Conservation (phyloP, 2,888 invertebrate species). For the Trichacis sp. region DNA sequence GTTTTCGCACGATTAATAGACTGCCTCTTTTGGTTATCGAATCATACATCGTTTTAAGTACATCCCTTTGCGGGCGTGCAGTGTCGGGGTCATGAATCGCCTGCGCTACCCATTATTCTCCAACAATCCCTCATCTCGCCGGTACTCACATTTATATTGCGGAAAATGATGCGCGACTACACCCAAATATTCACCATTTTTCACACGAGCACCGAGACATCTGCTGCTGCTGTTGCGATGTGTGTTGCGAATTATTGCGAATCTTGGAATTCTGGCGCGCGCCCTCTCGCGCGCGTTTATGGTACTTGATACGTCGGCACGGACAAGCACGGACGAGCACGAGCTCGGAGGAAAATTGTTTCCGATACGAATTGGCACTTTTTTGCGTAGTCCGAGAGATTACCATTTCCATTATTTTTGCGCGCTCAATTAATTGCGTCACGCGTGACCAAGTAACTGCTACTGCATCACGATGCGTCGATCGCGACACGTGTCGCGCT, state of each 20-base stretch:
- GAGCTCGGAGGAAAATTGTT: no score
- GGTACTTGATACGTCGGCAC: no score
- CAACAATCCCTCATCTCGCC: slow-evolving; percentile 49
- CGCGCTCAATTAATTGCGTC: neutral
- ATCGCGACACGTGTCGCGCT: neutral
- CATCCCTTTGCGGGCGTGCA: no score
- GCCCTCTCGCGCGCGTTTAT: no score
- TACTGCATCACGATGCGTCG: neutral
- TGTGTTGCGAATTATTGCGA: no score
- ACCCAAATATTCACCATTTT: slow-evolving; percentile 67
- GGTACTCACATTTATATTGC: slow-evolving; percentile 61
- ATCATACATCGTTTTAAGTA: no score
- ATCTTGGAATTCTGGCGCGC: no score
- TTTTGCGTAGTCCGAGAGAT: neutral
- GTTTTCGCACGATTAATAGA: slow-evolving; percentile 39
- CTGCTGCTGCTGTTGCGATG: no score
- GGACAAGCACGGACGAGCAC: no score
- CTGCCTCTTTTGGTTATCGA: slow-evolving; percentile 41
- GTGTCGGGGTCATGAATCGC: no score
- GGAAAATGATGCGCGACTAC: slow-evolving; percentile 60
- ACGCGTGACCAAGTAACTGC: neutral
- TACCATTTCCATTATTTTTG: neutral
- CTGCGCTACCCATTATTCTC: no score
- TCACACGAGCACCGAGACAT: no score
- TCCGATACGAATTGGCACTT: neutral